These are phyloP conservation scores for Cossypha dichroa DNA, from an alignment of 2,797 vertebrate species.

Conservation along the genomic window DNA sequence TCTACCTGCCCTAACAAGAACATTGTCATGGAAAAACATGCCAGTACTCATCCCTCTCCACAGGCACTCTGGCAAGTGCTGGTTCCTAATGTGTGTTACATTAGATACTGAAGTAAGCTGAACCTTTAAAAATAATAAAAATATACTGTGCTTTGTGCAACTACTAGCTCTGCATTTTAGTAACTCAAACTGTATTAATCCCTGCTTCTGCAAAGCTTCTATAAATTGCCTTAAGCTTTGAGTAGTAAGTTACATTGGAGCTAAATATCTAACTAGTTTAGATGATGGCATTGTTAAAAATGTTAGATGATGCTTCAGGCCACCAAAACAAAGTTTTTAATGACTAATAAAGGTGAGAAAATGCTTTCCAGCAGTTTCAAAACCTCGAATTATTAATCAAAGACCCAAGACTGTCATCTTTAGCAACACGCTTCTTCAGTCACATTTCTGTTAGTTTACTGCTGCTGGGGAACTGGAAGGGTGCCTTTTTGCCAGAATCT, in stretches of 20 bases:
- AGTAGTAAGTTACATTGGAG: not conserved
- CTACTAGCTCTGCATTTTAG: not conserved
- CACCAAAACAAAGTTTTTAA: not conserved
- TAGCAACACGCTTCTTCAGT: not conserved
- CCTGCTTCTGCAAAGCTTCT: not conserved
- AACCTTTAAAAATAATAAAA: not conserved
- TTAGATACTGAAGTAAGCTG: not conserved
- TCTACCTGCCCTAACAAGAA: not conserved
- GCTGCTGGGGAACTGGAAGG: not conserved
- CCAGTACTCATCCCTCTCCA: not conserved
- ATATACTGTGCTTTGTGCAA: not conserved
- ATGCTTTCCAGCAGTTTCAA: constrained; percentile 11
- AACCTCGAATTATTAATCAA: not conserved
- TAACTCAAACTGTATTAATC: not conserved
- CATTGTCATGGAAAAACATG: not conserved
- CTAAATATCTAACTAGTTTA: not conserved
- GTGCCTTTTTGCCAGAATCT: not conserved
- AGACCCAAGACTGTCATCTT: not conserved
- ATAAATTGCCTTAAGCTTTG: not conserved
- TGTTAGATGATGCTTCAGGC: not conserved
- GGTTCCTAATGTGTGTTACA: not conserved
- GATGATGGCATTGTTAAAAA: constrained; percentile 35
- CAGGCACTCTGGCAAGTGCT: not conserved
- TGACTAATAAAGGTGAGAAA: constrained; percentile 13
- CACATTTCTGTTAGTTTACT: not conserved